Evolutionary conservation across 2,888 invertebrate genomes (phyloP), one percentile per base, ranked within the genome.

Genomic region (Drepana falcataria): DNA sequence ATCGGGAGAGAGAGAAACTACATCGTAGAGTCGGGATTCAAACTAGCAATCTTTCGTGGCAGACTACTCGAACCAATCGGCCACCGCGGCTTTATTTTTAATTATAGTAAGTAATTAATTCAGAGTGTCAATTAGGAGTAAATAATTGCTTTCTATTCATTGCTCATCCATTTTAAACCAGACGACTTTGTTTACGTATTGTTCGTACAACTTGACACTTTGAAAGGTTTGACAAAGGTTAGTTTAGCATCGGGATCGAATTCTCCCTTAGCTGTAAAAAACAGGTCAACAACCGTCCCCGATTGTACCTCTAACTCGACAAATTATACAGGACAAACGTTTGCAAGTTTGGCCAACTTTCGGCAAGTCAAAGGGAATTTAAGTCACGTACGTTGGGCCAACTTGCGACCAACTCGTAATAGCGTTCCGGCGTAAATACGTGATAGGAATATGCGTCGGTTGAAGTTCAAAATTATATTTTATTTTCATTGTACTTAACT

Each of bases 341-440:
- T 49, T 40, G 49, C 37, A 6, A 21, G 9, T 9, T 6, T 44
- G 44, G 44, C 48, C 48, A 48, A 48, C 34, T 48, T 48, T 48
- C 48, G 34, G 33, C 48, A 48, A 48, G 48, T 48, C 48, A 9
- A 44, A 44, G 44, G 44, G 44, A 44, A 44, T 9, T 4, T 44
- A 9, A 44, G 44, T 44, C 44, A 44, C 44, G 44, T 44, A 44
- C 44, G 9, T 51, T 51, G 40, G 51, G 40, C 51, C 40, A 51
- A 51, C 51, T 51, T 51, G 37, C 5, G 33, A 35, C 51, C 51
- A 51, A 49, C 40, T 34, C 34, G 40, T 40, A 51, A 51, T 51
- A 51, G 40, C 51, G 51, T 41, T 41, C 35, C 51, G 41, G 51
- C 40, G 40, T 35, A 41, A 51, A 35, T 40, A 40, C 51, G 51